Base-by-base conservation (phyloP, 2,888 invertebrate genomes). In the Chalcosyrphus nemorum region DNA sequence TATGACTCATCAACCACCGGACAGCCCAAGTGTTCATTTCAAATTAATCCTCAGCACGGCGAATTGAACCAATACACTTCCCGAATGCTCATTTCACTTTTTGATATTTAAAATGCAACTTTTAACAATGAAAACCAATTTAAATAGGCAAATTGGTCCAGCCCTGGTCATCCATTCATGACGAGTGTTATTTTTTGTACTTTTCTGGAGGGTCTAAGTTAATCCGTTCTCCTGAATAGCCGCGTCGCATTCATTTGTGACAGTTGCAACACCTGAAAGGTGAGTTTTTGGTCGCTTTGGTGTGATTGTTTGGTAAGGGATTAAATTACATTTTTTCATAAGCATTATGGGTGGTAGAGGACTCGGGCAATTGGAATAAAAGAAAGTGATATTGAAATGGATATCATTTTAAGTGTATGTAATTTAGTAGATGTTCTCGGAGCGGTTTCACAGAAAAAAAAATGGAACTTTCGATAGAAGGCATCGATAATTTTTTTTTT, bases 81-180 rank as follows among this genome's bases (percentile, higher is more conserved):
- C 32, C 3, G 5, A 65, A 17, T 65, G 45, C 66, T 47, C 78
- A 35, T 71, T 21, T 71, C 65, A 15, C 5, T 59, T 63, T 2
- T 56, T 43, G 27, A 68, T 41, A 38, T 19, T 56, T 43, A 63
- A 59, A 27, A 41, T 57, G 21, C 21, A 43, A 35, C 21, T n/a
- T 19, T 27, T 7, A 71, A 82, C 72, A 78, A 82, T 56, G 43
- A 61, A 74, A 82, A 78, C 65, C 57, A 82, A 82, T 82, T 82
- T 82, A 78, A 82, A 72, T 68, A 68, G 29, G 41, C 54, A 78
- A 78, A 82, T 66, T 78, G 72, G 65, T 74, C 66, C 61, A 68
- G 72, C 63, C 29, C 29, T 66, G 61, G 38, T 38, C 59, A 74
- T 11, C 47, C 32, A 74, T 78, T 59, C 54, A 59, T 19, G 11